Evolutionary conservation across 2,113 vertebrate species (phyloP).

Genomic region (Microtus richardsoni): DNA sequence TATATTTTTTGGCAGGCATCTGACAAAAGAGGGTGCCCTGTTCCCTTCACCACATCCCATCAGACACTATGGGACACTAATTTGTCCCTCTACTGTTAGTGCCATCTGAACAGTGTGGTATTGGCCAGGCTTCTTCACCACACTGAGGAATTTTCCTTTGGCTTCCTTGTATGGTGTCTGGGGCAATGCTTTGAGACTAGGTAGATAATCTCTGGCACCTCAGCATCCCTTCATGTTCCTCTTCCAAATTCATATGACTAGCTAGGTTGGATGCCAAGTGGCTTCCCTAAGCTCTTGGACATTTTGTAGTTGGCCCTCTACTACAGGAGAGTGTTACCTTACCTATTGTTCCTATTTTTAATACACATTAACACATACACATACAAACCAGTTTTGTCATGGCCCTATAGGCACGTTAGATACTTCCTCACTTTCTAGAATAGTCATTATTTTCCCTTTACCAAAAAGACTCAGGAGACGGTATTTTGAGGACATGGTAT

Average conservation of each 20-base stretch:
- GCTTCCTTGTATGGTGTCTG: not conserved
- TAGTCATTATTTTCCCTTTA: not conserved
- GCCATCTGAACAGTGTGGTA: not conserved
- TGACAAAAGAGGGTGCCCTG: not conserved
- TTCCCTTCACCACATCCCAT: not conserved
- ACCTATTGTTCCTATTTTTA: not conserved
- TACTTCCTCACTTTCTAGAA: slow-evolving; percentile 23
- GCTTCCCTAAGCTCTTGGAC: not conserved
- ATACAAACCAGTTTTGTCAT: not conserved
- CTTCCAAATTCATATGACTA: slow-evolving; percentile 16
- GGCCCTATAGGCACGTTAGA: not conserved
- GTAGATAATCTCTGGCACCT: not conserved
- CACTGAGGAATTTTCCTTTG: not conserved
- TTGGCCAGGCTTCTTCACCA: not conserved
- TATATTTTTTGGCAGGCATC: slow-evolving; percentile 10
- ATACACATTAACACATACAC: not conserved
- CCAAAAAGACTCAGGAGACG: not conserved
- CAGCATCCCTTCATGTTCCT: not conserved
- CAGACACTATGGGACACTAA: not conserved
- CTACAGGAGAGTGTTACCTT: slow-evolving; percentile 16
- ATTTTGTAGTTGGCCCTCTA: slow-evolving; percentile 31
- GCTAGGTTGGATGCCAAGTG: not conserved
- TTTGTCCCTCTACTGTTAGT: not conserved
- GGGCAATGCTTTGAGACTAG: not conserved
- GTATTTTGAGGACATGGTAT: slow-evolving; percentile 32